Evolutionary conservation across 2,888 invertebrate genomes (phyloP), one percentile per base, ranked within the genome.

Genomic region (Cheilosia scutellata): DNA sequence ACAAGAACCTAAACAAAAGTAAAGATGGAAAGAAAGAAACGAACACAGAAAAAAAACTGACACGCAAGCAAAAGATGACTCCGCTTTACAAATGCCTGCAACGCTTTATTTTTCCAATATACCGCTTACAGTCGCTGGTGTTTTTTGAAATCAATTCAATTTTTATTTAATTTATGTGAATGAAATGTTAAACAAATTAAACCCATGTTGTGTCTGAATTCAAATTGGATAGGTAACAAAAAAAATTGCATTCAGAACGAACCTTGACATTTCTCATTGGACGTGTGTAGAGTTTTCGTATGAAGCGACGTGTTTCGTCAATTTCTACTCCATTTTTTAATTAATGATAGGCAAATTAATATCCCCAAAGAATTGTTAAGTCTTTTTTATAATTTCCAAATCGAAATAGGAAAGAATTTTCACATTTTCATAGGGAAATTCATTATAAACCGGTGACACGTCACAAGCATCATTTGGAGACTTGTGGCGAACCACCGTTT

Each of bases 401-500:
- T n/a, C 2, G 25, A 57, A 63, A 25, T n/a, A 31, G 13, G 0
- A n/a, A 7, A 40, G 27, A 70, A 47, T 40, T 40, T 44, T 27
- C 20, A 44, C 42, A 63, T 51, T 55, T 68, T 62, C 11, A 27
- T 44, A 11, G 13, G 16, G 27, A 78, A 74, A 71, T 27, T 40
- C 55, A 55, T 3, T 7, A 16, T 29, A 70, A 47, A 57, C 7
- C 60, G 62, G 79, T 88, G 88, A 88, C 88, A 88, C 87, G 88
- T 88, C 88, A 88, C 87, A 77, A 66, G 58, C 74, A 53, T 87
- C 76, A 49, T 71, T 62, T 79, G 86, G 82, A 87, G 87, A 83
- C 76, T 87, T 82, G 42, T 49, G 44, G 13, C 53, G 47, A 71
- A 65, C 63, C 55, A 72, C 58, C 77, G 72, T 51, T 49, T 68